A percentile compares a stretch with the other conserved stretches of the same genome.
Conservation (phyloP, 2,888 invertebrate genomes). For the Meghimatium bilineatum region DNA sequence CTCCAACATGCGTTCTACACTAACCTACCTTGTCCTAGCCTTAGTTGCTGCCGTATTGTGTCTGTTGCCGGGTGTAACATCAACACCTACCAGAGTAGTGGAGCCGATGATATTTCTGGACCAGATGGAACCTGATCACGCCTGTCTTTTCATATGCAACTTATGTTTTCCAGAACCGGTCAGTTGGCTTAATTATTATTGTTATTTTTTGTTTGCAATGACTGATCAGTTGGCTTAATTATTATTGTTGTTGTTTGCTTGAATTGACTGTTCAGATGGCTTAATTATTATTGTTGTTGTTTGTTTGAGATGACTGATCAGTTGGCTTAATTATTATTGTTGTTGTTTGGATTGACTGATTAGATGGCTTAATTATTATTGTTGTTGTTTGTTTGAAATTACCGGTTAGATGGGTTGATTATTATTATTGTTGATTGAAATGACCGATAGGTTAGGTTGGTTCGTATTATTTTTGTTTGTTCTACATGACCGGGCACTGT, state of each 20-base stretch:
- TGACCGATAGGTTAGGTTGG: too few relatives aligned
- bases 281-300: background rate
- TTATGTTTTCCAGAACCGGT: constrained; percentile 44
- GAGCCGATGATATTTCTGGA: constrained; percentile 28
- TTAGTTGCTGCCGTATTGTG: background rate
- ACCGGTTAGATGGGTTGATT: background rate
- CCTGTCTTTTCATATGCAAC: constrained; percentile 41
- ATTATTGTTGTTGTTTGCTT: background rate
- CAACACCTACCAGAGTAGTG: constrained; percentile 4
- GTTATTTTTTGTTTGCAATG: background rate
- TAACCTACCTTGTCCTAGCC: background rate
- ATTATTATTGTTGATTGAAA: background rate
- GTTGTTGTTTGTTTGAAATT: background rate
- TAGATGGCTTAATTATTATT: too few relatives aligned
- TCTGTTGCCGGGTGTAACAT: constrained; percentile 7
- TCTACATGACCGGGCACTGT: too few relatives aligned
- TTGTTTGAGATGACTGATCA: too few relatives aligned
- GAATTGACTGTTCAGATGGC: background rate
- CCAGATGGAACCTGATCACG: constrained; percentile 37
- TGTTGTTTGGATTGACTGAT: too few relatives aligned
- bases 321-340: too few relatives aligned
- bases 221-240: too few relatives aligned
- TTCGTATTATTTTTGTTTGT: too few relatives aligned
- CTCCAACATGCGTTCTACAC: constrained; percentile 9
- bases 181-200: background rate